Percentiles rank a stretch among this genome's conserved stretches.
These are phyloP conservation scores for Dicyrtoma fusca DNA, from an alignment of 2,888 invertebrate species.

Conservation along the genomic window DNA sequence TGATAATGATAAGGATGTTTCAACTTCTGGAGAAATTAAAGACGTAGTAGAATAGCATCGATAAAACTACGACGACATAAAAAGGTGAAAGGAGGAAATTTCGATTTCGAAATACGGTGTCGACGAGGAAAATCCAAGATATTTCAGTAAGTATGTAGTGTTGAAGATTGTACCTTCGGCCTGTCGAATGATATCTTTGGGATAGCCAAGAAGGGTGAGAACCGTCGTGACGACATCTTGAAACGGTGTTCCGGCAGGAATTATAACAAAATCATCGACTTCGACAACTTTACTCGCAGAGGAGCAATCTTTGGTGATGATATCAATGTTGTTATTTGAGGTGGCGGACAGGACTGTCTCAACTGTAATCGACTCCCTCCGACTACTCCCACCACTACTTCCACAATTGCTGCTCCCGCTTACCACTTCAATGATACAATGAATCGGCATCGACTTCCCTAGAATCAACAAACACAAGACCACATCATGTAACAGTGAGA, in stretches of 20 bases:
- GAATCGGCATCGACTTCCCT: conserved; percentile 88
- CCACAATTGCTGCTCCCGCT: conserved; percentile 15
- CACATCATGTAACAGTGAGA: conserved; percentile 1
- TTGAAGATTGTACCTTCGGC: conserved; percentile 69
- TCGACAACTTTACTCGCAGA: conserved; percentile 68
- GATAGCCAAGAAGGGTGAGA: conserved; percentile 86
- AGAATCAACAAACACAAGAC: conserved; percentile 60
- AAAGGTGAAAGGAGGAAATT: too few relatives aligned
- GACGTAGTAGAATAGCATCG: too few relatives aligned
- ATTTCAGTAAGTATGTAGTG: too few relatives aligned
- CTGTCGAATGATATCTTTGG: conserved; percentile 79
- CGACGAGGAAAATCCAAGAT: too few relatives aligned
- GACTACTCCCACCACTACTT: conserved; percentile 55
- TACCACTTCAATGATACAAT: conserved; percentile 85
- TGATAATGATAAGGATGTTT: too few relatives aligned
- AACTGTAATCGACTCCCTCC: conserved; percentile 31
- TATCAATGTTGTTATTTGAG: conserved; percentile 37
- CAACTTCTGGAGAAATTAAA: too few relatives aligned
- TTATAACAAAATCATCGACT: conserved; percentile 94
- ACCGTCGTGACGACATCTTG: conserved; percentile 88
- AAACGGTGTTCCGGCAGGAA: conserved; percentile 87
- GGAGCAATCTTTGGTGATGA: conserved; percentile 32
- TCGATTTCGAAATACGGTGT: too few relatives aligned
- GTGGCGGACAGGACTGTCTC: conserved; percentile 34
- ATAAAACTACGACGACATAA: too few relatives aligned